Evolutionary conservation across 2,888 invertebrate species (phyloP).

Genomic region (Plutella xylostella): DNA sequence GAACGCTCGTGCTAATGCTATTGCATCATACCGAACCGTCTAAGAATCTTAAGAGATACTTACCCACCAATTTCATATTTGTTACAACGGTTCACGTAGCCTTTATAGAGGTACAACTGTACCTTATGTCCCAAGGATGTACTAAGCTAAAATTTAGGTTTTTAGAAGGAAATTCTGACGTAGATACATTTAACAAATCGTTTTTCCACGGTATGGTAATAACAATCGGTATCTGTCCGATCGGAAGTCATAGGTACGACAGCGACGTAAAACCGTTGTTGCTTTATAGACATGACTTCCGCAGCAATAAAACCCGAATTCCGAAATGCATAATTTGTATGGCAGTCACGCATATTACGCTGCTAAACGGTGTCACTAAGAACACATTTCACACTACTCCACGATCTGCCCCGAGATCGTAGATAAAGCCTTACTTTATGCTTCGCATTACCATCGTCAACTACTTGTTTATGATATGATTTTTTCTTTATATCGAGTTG

Average conservation of each 20-base stretch:
- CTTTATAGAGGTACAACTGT: no score
- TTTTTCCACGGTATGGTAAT: slow-evolving; percentile 21
- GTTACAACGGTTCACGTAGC: no score
- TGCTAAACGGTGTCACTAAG: slow-evolving; percentile 66
- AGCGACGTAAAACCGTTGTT: slow-evolving; percentile 58
- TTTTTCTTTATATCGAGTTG: slow-evolving; percentile 54
- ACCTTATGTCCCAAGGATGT: no score
- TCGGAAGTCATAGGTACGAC: slow-evolving; percentile 59
- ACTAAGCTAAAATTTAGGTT: no score
- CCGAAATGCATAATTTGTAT: slow-evolving; percentile 67
- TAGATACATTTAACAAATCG: not conserved
- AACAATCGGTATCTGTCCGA: slow-evolving; percentile 47
- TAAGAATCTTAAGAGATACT: no score
- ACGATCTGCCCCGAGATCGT: slow-evolving; percentile 49
- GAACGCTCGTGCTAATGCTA: no score
- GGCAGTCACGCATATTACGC: slow-evolving; percentile 64
- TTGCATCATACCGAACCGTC: no score
- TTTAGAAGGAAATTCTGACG: not conserved
- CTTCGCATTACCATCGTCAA: slow-evolving; percentile 59
- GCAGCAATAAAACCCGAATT: slow-evolving; percentile 64
- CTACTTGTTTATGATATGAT: slow-evolving; percentile 64
- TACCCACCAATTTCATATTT: no score
- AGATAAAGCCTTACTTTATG: slow-evolving; percentile 66
- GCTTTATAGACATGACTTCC: slow-evolving; percentile 68
- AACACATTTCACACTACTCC: slow-evolving; percentile 67